These are phyloP conservation scores for Drosophila anomalata DNA, from an alignment of 2,888 invertebrate species.

Conservation along the genomic window DNA sequence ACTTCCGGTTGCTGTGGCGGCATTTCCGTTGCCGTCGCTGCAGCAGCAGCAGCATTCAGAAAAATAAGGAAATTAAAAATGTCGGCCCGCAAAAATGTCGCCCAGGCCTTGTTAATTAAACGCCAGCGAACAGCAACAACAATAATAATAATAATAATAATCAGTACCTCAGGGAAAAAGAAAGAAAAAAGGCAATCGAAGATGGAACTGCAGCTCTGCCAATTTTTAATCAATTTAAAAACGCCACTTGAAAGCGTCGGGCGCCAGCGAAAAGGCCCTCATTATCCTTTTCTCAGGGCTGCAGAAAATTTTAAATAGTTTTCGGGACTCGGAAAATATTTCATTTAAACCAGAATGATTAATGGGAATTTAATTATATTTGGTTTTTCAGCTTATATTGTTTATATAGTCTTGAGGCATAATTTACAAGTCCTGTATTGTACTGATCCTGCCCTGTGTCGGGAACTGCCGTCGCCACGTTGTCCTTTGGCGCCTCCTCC, in stretches of 20 bases:
- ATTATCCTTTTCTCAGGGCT: slow-evolving; percentile 52
- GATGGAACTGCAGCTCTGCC: slow-evolving; percentile 37
- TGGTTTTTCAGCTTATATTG: too few relatives aligned
- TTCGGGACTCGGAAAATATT: not conserved
- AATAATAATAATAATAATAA: slow-evolving; percentile 45
- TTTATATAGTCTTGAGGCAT: not conserved
- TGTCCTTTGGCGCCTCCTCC: slow-evolving; percentile 30
- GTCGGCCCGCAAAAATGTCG: slow-evolving; percentile 53
- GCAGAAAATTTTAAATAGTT: not conserved
- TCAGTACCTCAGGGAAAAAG: slow-evolving; percentile 9
- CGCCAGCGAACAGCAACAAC: slow-evolving; percentile 38
- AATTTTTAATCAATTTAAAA: slow-evolving; percentile 76
- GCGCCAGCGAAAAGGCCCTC: slow-evolving; percentile 57
- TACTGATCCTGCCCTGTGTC: slow-evolving; percentile 7
- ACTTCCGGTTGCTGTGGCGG: slow-evolving; percentile 67
- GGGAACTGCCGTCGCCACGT: slow-evolving; percentile 10
- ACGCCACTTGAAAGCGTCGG: slow-evolving; percentile 62
- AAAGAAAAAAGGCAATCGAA: slow-evolving; percentile 16
- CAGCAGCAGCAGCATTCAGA: slow-evolving; percentile 12
- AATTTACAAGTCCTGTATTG: not conserved
- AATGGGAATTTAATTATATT: not conserved
- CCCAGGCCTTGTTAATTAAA: slow-evolving; percentile 66
- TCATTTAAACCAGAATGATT: not conserved
- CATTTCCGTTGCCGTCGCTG: slow-evolving; percentile 55
- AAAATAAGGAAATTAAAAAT: slow-evolving; percentile 74